A percentile compares a stretch with the other conserved stretches of the same genome.
Conservation (phyloP, 2,113 vertebrate genomes). For the Pygoscelis adeliae region DNA sequence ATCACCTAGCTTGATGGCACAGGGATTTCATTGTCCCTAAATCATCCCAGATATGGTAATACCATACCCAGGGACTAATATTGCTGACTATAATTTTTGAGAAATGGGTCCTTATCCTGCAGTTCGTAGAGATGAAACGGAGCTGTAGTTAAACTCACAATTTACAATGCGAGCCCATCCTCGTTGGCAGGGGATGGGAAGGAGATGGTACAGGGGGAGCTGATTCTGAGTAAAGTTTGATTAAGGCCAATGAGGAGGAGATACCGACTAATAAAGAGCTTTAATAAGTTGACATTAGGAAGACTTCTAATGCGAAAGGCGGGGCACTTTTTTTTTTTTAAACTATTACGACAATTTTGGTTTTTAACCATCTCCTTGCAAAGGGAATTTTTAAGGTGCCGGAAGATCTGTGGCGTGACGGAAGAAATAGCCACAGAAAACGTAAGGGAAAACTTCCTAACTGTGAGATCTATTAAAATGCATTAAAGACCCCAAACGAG, state of each 20-base stretch:
- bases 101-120: conserved; percentile 28
- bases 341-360: background rate
- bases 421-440: background rate
- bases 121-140: background rate
- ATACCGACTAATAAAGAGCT: background rate
- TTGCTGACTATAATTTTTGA: background rate
- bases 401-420: background rate
- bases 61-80: conserved; percentile 15
- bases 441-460: background rate
- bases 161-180: background rate
- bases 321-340: background rate
- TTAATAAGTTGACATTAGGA: background rate
- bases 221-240: background rate
- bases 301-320: background rate
- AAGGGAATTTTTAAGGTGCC: background rate
- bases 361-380: background rate
- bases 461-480: background rate
- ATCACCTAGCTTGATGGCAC: background rate
- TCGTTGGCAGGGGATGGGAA: background rate
- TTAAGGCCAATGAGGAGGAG: background rate
- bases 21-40: conserved; percentile 35
- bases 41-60: conserved; percentile 33
- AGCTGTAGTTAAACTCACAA: background rate
- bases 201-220: background rate
- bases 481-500: background rate